Conservation (phyloP, 2,797 vertebrate species). For the Coreius guichenoti region DNA sequence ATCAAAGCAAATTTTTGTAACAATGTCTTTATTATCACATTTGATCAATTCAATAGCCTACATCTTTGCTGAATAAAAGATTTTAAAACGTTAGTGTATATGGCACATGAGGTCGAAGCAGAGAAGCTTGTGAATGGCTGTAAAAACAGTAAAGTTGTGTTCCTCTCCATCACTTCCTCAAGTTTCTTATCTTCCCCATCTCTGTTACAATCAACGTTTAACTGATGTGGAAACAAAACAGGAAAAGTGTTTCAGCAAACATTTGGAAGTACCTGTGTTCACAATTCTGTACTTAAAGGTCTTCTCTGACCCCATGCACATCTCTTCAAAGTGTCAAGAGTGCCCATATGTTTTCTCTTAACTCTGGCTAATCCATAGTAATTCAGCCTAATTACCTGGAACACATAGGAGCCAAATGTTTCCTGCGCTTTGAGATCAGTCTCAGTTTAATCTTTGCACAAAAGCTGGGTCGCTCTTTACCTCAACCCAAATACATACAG, state of each 20-base stretch:
- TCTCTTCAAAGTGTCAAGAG: constrained; percentile 47
- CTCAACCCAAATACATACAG: constrained; percentile 54
- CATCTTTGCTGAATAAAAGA: not conserved
- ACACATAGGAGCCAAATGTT: constrained; percentile 42
- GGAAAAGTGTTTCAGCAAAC: constrained; percentile 39
- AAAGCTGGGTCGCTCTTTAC: constrained; percentile 39
- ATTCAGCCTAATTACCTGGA: constrained; percentile 56
- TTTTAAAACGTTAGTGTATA: not conserved
- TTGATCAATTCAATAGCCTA: not conserved
- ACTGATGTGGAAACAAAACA: constrained; percentile 52
- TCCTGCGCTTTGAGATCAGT: constrained; percentile 43
- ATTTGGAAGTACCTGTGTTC: constrained; percentile 43
- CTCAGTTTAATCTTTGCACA: constrained; percentile 20
- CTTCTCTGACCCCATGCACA: not conserved
- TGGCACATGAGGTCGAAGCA: not conserved
- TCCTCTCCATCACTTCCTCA: constrained; percentile 25
- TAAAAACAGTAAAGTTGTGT: constrained; percentile 42
- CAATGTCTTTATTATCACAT: not conserved
- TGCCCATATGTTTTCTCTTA: constrained; percentile 60
- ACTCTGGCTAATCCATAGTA: constrained; percentile 53
- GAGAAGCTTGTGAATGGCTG: constrained; percentile 27
- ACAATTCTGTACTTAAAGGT: constrained; percentile 18
- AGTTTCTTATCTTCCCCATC: constrained; percentile 46
- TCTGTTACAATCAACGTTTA: constrained; percentile 34
- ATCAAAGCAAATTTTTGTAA: not conserved